Evolutionary conservation across 2,113 vertebrate species (phyloP).

Genomic region (Etheostoma cragini): DNA sequence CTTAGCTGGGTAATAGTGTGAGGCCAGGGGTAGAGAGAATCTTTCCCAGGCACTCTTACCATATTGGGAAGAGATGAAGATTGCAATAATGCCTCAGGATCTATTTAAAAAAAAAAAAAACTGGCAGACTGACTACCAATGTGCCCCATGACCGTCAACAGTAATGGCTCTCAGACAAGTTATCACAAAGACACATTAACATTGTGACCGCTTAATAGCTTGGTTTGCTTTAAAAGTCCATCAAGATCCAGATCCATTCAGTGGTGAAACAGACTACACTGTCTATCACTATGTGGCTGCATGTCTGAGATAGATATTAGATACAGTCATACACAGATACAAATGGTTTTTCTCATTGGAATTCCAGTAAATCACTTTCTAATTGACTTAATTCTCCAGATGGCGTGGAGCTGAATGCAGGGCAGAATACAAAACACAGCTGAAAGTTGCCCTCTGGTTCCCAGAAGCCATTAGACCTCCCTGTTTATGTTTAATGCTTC

Average conservation of each 20-base stretch:
- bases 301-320: neutral
- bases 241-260: slow-evolving; percentile 19
- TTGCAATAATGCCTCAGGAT: slow-evolving; percentile 49
- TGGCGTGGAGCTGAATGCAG: slow-evolving; percentile 37
- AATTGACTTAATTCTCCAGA: slow-evolving; percentile 72
- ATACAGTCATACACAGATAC: slow-evolving; percentile 14
- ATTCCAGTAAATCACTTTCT: slow-evolving; percentile 58
- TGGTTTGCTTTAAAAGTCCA: slow-evolving; percentile 44
- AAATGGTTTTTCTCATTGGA: slow-evolving; percentile 27
- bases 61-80: slow-evolving; percentile 57
- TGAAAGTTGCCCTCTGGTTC: slow-evolving; percentile 35
- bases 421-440: slow-evolving; percentile 32
- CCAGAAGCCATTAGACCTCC: slow-evolving; percentile 30
- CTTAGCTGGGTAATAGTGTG: slow-evolving; percentile 40
- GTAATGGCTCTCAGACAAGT: slow-evolving; percentile 51
- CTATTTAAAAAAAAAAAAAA: slow-evolving; percentile 25
- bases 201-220: slow-evolving; percentile 54
- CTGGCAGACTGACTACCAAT: slow-evolving; percentile 53
- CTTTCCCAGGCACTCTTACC: slow-evolving; percentile 61
- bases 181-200: slow-evolving; percentile 43
- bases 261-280: neutral
- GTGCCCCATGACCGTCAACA: slow-evolving; percentile 23
- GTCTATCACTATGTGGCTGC: slow-evolving; percentile 1
- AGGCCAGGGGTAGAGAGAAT: slow-evolving; percentile 22
- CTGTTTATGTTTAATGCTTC: slow-evolving; percentile 30